Conservation (phyloP, 1,140 invertebrate genomes). For the Cardiocondyla obscurior region DNA sequence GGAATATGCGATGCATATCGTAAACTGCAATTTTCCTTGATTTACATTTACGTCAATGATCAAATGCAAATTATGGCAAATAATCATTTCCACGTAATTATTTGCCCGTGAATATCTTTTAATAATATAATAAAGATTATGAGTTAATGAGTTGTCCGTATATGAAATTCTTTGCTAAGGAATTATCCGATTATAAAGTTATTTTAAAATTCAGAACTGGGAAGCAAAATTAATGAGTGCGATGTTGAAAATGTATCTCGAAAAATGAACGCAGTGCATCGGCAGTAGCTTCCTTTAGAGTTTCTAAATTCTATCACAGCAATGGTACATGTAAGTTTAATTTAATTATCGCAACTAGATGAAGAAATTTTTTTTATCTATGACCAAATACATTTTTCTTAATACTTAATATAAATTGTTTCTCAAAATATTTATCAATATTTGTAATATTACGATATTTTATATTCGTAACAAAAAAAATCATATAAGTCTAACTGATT, state of each 20-base stretch:
- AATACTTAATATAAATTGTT: neutral
- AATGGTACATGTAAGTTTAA: neutral
- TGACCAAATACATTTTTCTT: no score
- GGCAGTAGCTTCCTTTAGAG: neutral
- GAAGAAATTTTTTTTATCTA: neutral
- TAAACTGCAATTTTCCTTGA: conserved; percentile 16
- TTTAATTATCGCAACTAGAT: neutral
- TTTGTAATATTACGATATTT: neutral
- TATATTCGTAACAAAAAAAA: neutral
- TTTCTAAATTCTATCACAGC: conserved; percentile 13
- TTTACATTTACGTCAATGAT: neutral
- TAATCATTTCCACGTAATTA: conserved; percentile 7
- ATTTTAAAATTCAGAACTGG: conserved; percentile 31
- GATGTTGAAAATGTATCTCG: neutral
- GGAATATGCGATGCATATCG: neutral
- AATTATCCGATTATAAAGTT: conserved; percentile 29
- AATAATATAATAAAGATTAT: conserved; percentile 5
- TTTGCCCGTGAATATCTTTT: neutral
- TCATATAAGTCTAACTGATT: neutral
- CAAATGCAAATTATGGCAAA: neutral
- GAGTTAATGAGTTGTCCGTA: neutral
- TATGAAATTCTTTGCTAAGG: neutral
- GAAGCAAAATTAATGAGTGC: conserved; percentile 4
- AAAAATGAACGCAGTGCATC: neutral
- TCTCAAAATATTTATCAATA: neutral